A percentile compares a stretch with the other conserved stretches of the same genome.
These are phyloP conservation scores for Panagrolaimus sp. DNA, from an alignment of 1,140 invertebrate species.

Conservation along the genomic window DNA sequence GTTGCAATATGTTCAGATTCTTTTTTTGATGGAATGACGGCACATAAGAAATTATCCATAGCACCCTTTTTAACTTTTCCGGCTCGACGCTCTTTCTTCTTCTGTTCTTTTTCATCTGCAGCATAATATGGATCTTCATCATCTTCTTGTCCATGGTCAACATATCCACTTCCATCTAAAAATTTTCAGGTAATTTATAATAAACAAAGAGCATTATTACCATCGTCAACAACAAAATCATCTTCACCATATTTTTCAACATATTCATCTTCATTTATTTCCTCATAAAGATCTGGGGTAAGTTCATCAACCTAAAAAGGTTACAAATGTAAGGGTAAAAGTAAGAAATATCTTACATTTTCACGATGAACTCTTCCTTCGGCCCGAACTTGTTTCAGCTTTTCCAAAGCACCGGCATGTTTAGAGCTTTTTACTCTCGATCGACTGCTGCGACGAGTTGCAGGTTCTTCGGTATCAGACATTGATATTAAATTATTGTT, in stretches of 20 bases:
- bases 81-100: slow-evolving; percentile 25
- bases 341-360: neutral
- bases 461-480: neutral
- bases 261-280: slow-evolving; percentile 40
- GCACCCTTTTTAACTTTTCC: no score
- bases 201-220: slow-evolving; percentile 18
- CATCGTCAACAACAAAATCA: slow-evolving; percentile 37
- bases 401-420: neutral
- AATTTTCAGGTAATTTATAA: neutral
- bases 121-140: slow-evolving; percentile 27
- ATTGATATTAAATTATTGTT: neutral
- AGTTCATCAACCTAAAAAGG: slow-evolving; percentile 36
- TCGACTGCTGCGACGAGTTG: neutral
- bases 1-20: neutral
- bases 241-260: slow-evolving; percentile 22
- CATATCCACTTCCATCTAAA: slow-evolving; percentile 20
- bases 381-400: neutral
- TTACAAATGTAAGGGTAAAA: neutral
- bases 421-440: neutral
- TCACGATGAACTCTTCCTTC: neutral
- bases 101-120: slow-evolving; percentile 24
- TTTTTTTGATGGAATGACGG: no score
- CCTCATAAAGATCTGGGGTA: slow-evolving; percentile 37
- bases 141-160: slow-evolving; percentile 25
- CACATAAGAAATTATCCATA: no score